A percentile compares a stretch with the other conserved stretches of the same genome.
Conservation (phyloP, 2,888 invertebrate genomes). For the Ferrisia virgata region DNA sequence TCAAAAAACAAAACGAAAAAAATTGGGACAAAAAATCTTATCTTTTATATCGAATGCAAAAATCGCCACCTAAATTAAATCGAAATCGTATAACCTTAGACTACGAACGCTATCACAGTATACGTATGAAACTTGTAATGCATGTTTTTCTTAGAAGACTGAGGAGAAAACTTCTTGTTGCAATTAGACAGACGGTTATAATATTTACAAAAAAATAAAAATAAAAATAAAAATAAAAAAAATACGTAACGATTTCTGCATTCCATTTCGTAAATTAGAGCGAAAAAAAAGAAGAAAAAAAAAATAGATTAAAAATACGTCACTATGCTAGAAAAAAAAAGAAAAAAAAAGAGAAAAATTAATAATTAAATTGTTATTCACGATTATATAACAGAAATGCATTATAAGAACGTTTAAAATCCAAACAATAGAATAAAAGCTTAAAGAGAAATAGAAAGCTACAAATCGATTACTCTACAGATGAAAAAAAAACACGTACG, state of each 20-base stretch:
- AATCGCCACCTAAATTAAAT: slow-evolving; percentile 7
- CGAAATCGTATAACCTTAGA: background rate
- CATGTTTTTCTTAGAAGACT: background rate
- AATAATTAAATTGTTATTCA: slow-evolving; percentile 12
- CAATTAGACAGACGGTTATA: background rate
- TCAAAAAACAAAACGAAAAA: background rate
- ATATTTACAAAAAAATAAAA: slow-evolving; percentile 17
- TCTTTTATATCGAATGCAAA: slow-evolving; percentile 1
- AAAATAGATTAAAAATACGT: background rate
- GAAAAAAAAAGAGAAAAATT: background rate
- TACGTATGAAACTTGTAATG: background rate
- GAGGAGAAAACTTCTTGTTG: background rate
- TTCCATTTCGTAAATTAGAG: background rate
- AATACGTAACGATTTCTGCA: slow-evolving; percentile 16
- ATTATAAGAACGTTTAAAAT: background rate
- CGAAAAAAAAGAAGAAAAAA: background rate
- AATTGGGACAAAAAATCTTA: background rate
- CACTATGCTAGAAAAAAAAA: slow-evolving; percentile 2
- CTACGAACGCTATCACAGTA: slow-evolving; percentile 28
- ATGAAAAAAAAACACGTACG: slow-evolving; percentile 10
- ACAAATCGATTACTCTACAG: slow-evolving; percentile 6
- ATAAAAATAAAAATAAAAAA: no score
- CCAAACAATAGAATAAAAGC: slow-evolving; percentile 20
- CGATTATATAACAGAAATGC: slow-evolving; percentile 19
- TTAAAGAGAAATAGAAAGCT: slow-evolving; percentile 17